Conservation (phyloP, 1,140 invertebrate genomes). For the Caenorhabditis brenneri region DNA sequence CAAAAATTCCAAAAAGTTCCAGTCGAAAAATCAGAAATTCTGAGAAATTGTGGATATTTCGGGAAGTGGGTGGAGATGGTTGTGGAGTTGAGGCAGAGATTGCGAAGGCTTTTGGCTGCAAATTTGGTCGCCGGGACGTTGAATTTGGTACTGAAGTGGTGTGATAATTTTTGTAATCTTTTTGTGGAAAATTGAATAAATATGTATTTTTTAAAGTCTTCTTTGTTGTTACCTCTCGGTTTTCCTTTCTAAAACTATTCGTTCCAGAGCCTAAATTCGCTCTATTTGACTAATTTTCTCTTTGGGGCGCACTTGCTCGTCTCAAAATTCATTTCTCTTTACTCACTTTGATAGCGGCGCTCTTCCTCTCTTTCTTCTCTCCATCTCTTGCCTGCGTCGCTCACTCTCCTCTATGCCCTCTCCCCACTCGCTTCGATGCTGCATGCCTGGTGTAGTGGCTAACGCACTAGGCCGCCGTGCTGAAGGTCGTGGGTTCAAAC, state of each 20-base stretch:
- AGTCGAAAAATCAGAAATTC: not conserved
- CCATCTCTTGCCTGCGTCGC: not conserved
- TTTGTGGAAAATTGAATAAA: not conserved
- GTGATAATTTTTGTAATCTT: not conserved
- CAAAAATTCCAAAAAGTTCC: not conserved
- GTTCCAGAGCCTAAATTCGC: too few relatives aligned
- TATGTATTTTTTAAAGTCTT: not conserved
- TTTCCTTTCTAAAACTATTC: too few relatives aligned
- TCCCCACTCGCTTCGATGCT: not conserved
- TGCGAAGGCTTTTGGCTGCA: not conserved
- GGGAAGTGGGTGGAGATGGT: slow-evolving; percentile 8
- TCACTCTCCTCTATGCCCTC: not conserved
- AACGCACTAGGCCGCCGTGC: not conserved
- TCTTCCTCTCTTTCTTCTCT: not conserved
- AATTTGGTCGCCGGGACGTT: not conserved
- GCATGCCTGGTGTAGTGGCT: not conserved
- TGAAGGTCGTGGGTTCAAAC: not conserved
- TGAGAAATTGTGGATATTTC: slow-evolving; percentile 2
- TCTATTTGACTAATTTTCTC: too few relatives aligned
- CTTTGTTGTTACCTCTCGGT: too few relatives aligned
- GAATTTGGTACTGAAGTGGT: slow-evolving; percentile 12
- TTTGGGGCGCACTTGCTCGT: too few relatives aligned
- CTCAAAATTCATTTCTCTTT: too few relatives aligned
- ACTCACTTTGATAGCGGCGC: not conserved
- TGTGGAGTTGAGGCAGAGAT: not conserved